Evolutionary conservation across 1,140 invertebrate species (phyloP), one percentile per base, ranked within the genome.

Genomic region (Drosophila orosa): DNA sequence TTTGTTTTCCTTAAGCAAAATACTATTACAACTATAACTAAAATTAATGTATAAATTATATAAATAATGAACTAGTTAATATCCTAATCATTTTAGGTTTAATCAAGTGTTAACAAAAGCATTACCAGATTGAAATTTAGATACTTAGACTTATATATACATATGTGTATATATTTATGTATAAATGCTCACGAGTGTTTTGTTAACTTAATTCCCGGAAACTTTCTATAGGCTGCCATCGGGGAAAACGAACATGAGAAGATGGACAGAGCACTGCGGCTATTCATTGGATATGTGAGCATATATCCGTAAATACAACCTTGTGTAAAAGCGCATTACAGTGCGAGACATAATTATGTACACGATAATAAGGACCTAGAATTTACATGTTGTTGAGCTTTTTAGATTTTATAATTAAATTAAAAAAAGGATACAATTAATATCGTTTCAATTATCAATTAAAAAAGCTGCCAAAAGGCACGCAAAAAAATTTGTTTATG

Each of bases 131-230:
- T 10, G 9, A 15, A 24, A n/a, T 69, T 19, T 29, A 33, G 22
- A 22, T 55, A 61, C 39, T 55, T 39, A 25, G n/a, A 17, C 8
- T 9, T 24, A 9, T 27, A 24, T 27, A 17, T 48, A 15, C 8
- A 8, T 4, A 8, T 24, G 24, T 31, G 54, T 39, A 22, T 55
- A 33, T 24, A 17, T 22, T 13, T n/a, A 8, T 22, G 27, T 19
- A 63, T 47, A 65, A 39, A 39, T 31, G 25, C 58, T 66, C 22
- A 68, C 40, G 40, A 56, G 63, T 47, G 62, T 56, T 69, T 71
- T 57, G 67, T 71, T 69, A 57, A 71, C 67, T 71, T 71, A 71
- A 71, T 71, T 71, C 65, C 65, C 48, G 40, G 50, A 47, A 71
- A 69, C 65, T 71, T 71, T 71, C 48, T 29, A 58, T 71, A 69